phyloP scores from a whole-genome alignment of 2,888 invertebrate species.

The Drosophila pullipes region DNA sequence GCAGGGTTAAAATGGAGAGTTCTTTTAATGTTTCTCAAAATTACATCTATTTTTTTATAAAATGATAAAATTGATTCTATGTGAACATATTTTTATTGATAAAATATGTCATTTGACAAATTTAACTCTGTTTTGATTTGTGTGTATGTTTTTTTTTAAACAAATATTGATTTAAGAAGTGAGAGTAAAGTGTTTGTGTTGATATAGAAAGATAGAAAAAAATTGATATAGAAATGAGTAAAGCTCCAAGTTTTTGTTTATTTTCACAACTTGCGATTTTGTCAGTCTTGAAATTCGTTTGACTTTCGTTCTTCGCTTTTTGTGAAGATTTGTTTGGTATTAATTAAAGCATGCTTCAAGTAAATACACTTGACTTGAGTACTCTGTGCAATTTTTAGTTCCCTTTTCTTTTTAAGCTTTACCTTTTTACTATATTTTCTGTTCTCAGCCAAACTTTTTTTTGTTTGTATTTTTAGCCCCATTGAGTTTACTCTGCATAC shows the following conservation, averaged over 20 bases:
- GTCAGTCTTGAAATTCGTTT: background rate
- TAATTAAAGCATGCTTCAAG: background rate
- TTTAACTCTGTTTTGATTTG: background rate
- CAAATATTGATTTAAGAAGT: background rate
- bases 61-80: background rate
- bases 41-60: background rate
- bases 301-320: background rate
- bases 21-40: slow-evolving; percentile 14
- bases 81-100: background rate
- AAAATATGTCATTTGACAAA: background rate
- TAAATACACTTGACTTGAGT: background rate
- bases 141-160: background rate
- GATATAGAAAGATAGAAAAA: background rate
- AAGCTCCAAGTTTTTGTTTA: background rate
- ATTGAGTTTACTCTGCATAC: background rate
- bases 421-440: background rate
- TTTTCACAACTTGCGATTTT: background rate
- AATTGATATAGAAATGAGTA: background rate
- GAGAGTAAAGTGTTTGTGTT: background rate
- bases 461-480: background rate
- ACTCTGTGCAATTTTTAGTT: background rate
- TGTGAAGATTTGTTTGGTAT: background rate
- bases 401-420: background rate
- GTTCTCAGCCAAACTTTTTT: background rate
- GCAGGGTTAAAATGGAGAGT: background rate